phyloP scores from a whole-genome alignment of 2,113 vertebrate species.

The Thamnophis sirtalis region DNA sequence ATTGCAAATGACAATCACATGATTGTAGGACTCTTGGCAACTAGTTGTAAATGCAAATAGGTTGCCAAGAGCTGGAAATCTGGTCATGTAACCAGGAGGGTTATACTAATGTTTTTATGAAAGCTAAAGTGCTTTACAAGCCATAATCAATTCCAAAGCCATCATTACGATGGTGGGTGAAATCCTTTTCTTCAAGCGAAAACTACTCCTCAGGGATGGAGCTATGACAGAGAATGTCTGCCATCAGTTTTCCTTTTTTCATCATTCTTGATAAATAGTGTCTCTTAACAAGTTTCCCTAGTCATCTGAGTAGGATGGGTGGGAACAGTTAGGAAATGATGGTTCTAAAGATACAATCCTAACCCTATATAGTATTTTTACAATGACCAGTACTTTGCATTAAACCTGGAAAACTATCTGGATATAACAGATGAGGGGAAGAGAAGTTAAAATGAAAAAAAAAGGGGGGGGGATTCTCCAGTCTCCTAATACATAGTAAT shows the following conservation, averaged over 20 bases:
- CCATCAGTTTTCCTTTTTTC: neutral
- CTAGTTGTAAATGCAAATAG: neutral
- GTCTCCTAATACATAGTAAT: neutral
- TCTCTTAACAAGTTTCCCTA: neutral
- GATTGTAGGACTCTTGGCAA: neutral
- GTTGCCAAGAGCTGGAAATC: neutral
- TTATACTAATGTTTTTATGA: neutral
- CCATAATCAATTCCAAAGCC: neutral
- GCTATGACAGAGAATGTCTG: neutral
- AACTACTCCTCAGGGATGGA: neutral
- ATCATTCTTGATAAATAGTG: neutral
- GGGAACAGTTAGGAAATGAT: neutral
- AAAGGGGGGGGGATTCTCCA: neutral
- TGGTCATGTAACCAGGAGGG: neutral
- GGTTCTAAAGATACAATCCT: neutral
- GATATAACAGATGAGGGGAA: neutral
- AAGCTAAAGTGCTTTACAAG: neutral
- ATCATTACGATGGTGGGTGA: neutral
- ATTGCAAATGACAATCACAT: neutral
- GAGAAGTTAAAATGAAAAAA: neutral
- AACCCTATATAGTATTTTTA: neutral
- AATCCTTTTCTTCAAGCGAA: neutral
- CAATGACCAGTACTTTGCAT: neutral
- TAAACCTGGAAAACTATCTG: neutral
- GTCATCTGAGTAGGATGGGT: neutral